These are phyloP conservation scores for Cervus canadensis DNA, from an alignment of 2,113 vertebrate species.

Conservation along the genomic window DNA sequence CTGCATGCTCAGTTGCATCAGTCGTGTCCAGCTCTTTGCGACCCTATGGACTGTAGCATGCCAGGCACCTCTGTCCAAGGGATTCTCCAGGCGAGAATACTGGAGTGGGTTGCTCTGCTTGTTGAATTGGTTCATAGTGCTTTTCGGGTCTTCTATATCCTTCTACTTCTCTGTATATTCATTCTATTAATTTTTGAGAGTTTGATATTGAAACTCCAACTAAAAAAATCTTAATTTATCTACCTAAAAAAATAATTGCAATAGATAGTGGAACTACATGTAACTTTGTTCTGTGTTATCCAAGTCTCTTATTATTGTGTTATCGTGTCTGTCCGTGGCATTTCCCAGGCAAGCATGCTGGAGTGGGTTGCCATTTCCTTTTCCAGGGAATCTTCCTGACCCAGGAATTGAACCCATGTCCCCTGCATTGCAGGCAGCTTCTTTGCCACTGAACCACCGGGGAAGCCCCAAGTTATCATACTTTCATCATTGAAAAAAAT, in stretches of 20 bases:
- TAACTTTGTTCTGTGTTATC: neutral
- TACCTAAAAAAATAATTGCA: neutral
- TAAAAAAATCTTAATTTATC: neutral
- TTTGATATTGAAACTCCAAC: neutral
- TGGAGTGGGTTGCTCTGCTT: neutral
- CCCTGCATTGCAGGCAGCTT: neutral
- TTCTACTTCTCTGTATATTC: neutral
- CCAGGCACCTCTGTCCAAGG: neutral
- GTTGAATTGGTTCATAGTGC: neutral
- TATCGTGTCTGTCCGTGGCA: neutral
- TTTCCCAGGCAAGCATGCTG: neutral
- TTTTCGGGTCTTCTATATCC: neutral
- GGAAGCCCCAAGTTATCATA: neutral
- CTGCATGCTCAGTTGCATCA: neutral
- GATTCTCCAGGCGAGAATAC: neutral
- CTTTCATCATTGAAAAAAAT: neutral
- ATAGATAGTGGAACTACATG: neutral
- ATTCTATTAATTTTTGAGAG: neutral
- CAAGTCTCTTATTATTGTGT: neutral
- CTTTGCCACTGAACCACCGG: neutral
- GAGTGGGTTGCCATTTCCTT: neutral
- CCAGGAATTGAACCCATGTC: neutral
- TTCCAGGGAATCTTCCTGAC: neutral
- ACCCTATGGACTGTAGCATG: neutral
- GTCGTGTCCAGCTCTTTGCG: rapidly evolving